These are phyloP conservation scores for Eutrigla gurnardus DNA, from an alignment of 2,797 vertebrate genomes.

Conservation along the genomic window DNA sequence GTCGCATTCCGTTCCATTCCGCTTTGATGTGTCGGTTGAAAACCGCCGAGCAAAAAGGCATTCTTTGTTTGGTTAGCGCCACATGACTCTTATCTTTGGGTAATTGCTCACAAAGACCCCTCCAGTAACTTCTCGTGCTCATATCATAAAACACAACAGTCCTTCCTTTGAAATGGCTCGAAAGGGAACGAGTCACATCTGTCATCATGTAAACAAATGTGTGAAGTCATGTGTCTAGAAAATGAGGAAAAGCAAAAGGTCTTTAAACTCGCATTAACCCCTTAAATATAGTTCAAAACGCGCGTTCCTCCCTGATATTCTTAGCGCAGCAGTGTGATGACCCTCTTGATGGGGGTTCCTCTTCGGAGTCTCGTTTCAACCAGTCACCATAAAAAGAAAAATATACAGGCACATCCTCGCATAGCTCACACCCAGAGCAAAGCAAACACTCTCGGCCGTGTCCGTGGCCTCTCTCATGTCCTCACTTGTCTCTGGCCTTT, in stretches of 20 bases:
- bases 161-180: constrained; percentile 31
- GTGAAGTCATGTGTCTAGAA: constrained; percentile 39
- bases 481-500: constrained; percentile 59
- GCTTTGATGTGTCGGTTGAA: constrained; percentile 51
- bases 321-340: constrained; percentile 33
- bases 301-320: constrained; percentile 44
- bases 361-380: constrained; percentile 33
- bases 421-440: constrained; percentile 59
- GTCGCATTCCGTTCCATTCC: constrained; percentile 34
- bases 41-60: constrained; percentile 47
- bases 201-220: constrained; percentile 49
- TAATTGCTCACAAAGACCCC: constrained; percentile 49
- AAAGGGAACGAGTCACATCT: constrained; percentile 46
- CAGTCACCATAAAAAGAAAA: constrained; percentile 62
- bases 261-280: constrained; percentile 24
- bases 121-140: constrained; percentile 22
- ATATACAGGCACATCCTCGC: constrained; percentile 56
- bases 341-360: constrained; percentile 35
- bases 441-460: constrained; percentile 62
- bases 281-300: constrained; percentile 41
- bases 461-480: constrained; percentile 60
- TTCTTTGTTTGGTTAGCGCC: constrained; percentile 59
- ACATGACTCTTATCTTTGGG: constrained; percentile 59
- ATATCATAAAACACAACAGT: constrained; percentile 29
- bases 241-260: constrained; percentile 34